Evolutionary conservation across 2,113 vertebrate genomes (phyloP).

Genomic region (Camelus bactrianus): DNA sequence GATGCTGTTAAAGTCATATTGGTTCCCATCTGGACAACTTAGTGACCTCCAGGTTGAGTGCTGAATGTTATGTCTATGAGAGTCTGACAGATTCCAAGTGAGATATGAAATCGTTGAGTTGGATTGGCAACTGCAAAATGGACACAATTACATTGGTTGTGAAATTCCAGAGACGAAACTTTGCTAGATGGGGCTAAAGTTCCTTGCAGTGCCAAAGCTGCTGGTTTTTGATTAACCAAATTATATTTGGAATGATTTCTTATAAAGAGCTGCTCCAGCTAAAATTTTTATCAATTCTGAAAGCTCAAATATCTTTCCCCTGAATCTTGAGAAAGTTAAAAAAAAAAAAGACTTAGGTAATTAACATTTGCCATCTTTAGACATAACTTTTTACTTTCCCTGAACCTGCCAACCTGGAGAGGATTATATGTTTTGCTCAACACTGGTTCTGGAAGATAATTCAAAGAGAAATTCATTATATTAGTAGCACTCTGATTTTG

Average conservation of each 20-base stretch:
- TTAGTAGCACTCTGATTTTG: constrained; percentile 35
- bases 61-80: background rate
- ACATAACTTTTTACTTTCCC: background rate
- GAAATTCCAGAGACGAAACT: constrained; percentile 35
- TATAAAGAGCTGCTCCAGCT: background rate
- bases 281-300: constrained; percentile 47
- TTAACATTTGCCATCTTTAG: constrained; percentile 47
- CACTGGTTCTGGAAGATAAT: constrained; percentile 18
- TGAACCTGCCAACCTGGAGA: background rate
- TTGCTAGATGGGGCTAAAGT: background rate
- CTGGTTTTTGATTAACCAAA: constrained; percentile 45
- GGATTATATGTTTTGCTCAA: background rate
- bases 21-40: constrained; percentile 14
- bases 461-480: background rate
- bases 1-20: background rate
- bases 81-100: constrained; percentile 38
- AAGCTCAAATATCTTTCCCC: background rate
- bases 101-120: constrained; percentile 54
- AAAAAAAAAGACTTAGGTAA: background rate
- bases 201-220: constrained; percentile 3
- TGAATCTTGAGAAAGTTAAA: constrained; percentile 11
- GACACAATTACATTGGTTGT: constrained; percentile 41
- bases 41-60: background rate
- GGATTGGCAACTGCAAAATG: constrained; percentile 16
- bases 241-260: constrained; percentile 49